These are phyloP conservation scores for Porites divaricata DNA, from an alignment of 92 coral and sea anemone species.

Conservation along the genomic window DNA sequence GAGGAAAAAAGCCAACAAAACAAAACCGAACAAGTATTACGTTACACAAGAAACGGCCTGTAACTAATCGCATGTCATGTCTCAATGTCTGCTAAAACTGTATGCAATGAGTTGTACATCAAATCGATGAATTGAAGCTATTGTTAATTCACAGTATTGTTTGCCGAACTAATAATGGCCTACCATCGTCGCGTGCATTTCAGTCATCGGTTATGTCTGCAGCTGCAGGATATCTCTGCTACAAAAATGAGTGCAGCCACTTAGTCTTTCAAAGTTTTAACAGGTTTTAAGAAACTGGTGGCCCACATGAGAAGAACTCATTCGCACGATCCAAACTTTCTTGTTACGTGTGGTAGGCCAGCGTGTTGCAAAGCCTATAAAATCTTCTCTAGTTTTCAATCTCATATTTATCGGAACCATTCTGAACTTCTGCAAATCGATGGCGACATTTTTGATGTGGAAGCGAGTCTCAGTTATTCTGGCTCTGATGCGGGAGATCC, in stretches of 20 bases:
- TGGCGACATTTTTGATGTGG: neutral
- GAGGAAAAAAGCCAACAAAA: neutral
- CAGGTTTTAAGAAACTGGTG: constrained; percentile 27
- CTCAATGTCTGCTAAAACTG: too few relatives aligned
- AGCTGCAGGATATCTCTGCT: constrained; percentile 4
- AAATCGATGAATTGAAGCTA: too few relatives aligned
- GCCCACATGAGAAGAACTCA: constrained; percentile 23
- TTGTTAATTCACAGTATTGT: too few relatives aligned
- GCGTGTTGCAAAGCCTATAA: constrained; percentile 23
- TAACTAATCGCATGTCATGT: too few relatives aligned
- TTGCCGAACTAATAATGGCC: too few relatives aligned
- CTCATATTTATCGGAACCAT: constrained; percentile 54
- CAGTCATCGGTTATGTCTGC: neutral
- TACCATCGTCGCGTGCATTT: too few relatives aligned
- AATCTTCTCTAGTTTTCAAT: constrained; percentile 43
- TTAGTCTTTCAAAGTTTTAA: constrained; percentile 13
- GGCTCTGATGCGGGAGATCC: too few relatives aligned
- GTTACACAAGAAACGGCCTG: too few relatives aligned
- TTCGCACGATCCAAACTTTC: constrained; percentile 39
- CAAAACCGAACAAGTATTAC: too few relatives aligned
- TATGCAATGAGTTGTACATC: too few relatives aligned
- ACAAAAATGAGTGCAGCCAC: constrained; percentile 38
- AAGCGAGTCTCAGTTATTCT: too few relatives aligned
- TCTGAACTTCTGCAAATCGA: constrained; percentile 17
- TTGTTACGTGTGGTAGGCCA: constrained; percentile 26